These are phyloP conservation scores for Dastarcus helophoroides DNA, from an alignment of 2,888 invertebrate genomes.

Conservation along the genomic window DNA sequence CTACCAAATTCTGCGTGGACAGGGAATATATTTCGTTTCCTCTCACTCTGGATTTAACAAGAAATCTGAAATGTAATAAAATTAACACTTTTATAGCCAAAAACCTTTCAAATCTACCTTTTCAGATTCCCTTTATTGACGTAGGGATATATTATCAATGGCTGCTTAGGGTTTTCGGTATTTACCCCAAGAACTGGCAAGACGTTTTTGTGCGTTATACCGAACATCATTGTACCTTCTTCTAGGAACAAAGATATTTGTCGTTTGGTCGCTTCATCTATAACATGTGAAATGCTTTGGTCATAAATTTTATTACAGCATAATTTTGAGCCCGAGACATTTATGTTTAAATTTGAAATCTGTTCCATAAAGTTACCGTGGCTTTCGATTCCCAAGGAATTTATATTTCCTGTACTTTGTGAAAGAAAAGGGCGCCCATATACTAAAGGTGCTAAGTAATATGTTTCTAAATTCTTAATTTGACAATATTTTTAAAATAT, in stretches of 20 bases:
- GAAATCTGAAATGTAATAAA: slow-evolving; percentile 27
- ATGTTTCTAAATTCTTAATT: no score
- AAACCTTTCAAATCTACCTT: slow-evolving; percentile 42
- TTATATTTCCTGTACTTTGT: no score
- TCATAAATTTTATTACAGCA: no score
- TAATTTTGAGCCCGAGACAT: no score
- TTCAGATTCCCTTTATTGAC: slow-evolving; percentile 60
- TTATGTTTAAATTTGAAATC: slow-evolving; percentile 2
- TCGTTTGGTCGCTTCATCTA: slow-evolving; percentile 60
- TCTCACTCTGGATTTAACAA: slow-evolving; percentile 33
- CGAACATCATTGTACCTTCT: slow-evolving; percentile 63
- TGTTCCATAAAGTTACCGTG: slow-evolving; percentile 1
- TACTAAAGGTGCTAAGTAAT: no score
- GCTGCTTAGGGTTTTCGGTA: slow-evolving; percentile 42
- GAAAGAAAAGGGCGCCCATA: no score
- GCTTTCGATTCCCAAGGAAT: no score
- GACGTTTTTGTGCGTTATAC: slow-evolving; percentile 59
- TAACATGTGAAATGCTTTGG: slow-evolving; percentile 15
- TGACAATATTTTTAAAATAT: no score
- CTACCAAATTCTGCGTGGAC: slow-evolving; percentile 50
- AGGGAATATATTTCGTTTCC: slow-evolving; percentile 35
- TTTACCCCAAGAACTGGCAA: slow-evolving; percentile 61
- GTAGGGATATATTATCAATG: slow-evolving; percentile 61
- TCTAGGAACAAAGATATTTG: slow-evolving; percentile 60
- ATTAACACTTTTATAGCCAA: no score